Percentiles rank a stretch among this genome's conserved stretches.
Conservation (phyloP, 2,888 invertebrate species). For the Tipula confusa region DNA sequence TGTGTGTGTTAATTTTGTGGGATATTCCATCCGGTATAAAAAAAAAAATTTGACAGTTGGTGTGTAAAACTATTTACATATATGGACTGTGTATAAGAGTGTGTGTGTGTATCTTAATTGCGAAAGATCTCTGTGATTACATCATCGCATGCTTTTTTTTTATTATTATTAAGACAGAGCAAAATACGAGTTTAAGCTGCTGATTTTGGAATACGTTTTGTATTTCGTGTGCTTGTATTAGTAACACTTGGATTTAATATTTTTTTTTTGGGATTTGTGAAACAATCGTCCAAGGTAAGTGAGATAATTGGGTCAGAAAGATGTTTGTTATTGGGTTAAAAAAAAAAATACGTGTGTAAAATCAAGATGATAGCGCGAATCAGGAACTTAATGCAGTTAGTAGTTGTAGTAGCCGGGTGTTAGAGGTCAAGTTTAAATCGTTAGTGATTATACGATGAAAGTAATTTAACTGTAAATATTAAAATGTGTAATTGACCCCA, state of each 20-base stretch:
- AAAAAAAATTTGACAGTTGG: background rate
- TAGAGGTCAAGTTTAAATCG: background rate
- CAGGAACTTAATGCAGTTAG: background rate
- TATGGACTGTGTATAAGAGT: background rate
- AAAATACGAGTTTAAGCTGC: background rate
- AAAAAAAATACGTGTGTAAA: background rate
- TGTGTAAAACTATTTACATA: background rate
- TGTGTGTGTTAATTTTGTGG: background rate
- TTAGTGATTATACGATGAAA: too few species aligned
- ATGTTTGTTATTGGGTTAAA: background rate
- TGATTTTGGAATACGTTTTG: background rate
- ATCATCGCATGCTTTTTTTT: background rate
- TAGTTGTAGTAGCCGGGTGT: background rate
- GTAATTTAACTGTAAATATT: too few species aligned
- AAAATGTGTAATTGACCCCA: too few species aligned
- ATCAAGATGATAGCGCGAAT: background rate
- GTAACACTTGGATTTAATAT: background rate
- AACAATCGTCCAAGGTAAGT: background rate
- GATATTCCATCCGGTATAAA: background rate
- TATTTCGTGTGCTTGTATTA: background rate
- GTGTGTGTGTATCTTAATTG: background rate
- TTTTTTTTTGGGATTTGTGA: background rate
- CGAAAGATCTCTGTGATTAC: background rate
- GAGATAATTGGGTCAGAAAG: constrained; percentile 4
- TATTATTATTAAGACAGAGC: background rate